Conservation (phyloP, 2,888 invertebrate genomes). For the Odontocolon sp. region DNA sequence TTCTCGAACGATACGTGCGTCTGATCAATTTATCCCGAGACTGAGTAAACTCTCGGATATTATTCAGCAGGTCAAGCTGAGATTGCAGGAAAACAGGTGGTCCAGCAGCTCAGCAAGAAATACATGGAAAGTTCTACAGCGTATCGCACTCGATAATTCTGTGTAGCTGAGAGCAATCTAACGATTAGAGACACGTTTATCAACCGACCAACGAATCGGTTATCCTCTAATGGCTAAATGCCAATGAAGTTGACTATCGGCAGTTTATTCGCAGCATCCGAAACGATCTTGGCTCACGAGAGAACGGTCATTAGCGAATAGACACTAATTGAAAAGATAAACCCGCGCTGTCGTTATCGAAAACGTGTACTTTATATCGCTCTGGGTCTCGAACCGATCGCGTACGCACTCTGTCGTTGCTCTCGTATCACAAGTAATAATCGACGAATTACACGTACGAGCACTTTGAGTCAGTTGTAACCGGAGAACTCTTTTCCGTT, state of each 20-base stretch:
- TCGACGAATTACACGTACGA: no score
- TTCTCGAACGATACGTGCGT: background rate
- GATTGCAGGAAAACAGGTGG: conserved; percentile 49
- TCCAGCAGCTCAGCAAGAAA: conserved; percentile 7
- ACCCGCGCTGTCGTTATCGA: conserved; percentile 64
- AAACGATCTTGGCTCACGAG: conserved; percentile 22
- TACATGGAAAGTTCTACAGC: conserved; percentile 37
- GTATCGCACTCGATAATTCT: conserved; percentile 34
- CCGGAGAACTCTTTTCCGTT: no score
- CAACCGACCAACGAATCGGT: conserved; percentile 58
- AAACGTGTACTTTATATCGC: conserved; percentile 46
- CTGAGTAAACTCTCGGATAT: conserved; percentile 22
- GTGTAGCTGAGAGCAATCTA: conserved; percentile 19
- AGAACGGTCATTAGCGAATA: conserved; percentile 66
- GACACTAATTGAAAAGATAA: conserved; percentile 71
- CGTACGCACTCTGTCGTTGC: background rate
- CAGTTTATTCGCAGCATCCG: conserved; percentile 31
- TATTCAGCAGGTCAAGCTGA: background rate
- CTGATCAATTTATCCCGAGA: conserved; percentile 41
- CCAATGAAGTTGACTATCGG: conserved; percentile 45
- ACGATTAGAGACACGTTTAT: conserved; percentile 58
- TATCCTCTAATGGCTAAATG: conserved; percentile 62
- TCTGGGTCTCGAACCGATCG: conserved; percentile 14
- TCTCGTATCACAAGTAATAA: no score
- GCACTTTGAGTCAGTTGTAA: no score